Base-by-base conservation (phyloP, 2,113 vertebrate genomes). In the Xyrauchen texanus region DNA sequence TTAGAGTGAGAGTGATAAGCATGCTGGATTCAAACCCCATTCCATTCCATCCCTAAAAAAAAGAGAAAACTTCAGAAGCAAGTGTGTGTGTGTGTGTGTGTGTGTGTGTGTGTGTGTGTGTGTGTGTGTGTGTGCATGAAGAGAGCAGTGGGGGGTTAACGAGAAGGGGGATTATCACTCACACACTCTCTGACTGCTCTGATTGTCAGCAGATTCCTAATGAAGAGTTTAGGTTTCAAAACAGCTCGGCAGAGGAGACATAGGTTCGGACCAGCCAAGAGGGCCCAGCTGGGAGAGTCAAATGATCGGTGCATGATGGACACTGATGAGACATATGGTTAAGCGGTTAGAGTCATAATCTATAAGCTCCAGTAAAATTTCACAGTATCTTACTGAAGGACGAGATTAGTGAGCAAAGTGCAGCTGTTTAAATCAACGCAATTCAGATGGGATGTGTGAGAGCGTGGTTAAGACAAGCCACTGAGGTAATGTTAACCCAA, bases 131-230 rank as follows among this genome's bases (percentile, higher is more conserved):
- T 8, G 45, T 53, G 44, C 9, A 95, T 94, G 94, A 94, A 94
- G 93, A 89, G 94, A 95, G 89, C 89, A n/a, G 92, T 63, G 75
- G 94, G 94, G 95, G 94, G 95, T 94, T 96, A 97, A 96, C 95
- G 95, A 96, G 96, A 91, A 92, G 91, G 93, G 92, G 94, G 95
- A 96, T 97, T 97, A 97, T 94, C 94, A 95, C 94, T 94, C 92
- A 89, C 3, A 34, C 84, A 85, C 82, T 68, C 84, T 86, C 83
- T 68, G 66, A 79, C 85, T 81, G 78, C 84, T 87, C 87, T 87
- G 86, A 89, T 86, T 88, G 86, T 88, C 86, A 84, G 82, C 79
- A 76, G 75, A 87, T 79, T 83, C 85, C 81, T 82, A 81, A 55
- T 47, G 67, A 80, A 71, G 85, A 78, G 68, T 85, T 86, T 79